Evolutionary conservation across 1,140 invertebrate genomes (phyloP).

Genomic region (Calliopsis andreniformis): DNA sequence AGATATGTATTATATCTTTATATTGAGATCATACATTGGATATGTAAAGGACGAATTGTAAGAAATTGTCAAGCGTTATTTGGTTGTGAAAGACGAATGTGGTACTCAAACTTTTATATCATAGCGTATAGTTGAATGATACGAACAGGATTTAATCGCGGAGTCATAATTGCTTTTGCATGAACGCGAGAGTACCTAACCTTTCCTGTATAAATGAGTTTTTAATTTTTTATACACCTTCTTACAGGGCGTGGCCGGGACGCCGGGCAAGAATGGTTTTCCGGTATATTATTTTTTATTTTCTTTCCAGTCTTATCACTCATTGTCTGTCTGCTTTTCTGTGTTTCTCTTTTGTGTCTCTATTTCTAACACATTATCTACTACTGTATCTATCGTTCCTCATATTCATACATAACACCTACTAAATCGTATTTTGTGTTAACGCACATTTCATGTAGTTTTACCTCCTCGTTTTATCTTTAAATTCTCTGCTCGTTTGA

Average conservation of each 20-base stretch:
- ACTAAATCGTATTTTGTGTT: constrained; percentile 29
- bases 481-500: constrained; percentile 15
- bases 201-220: constrained; percentile 69
- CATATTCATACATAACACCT: constrained; percentile 30
- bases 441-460: constrained; percentile 2
- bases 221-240: constrained; percentile 81
- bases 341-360: constrained; percentile 35
- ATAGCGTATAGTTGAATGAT: no score
- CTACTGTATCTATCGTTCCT: constrained; percentile 29
- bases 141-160: constrained; percentile 40
- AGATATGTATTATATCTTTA: no score
- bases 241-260: constrained; percentile 89
- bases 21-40: no score
- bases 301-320: constrained; percentile 75
- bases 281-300: constrained; percentile 88
- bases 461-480: constrained; percentile 39
- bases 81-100: no score
- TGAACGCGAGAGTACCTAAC: constrained; percentile 47
- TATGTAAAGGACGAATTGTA: no score
- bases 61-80: no score
- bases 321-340: constrained; percentile 47
- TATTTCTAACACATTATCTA: constrained; percentile 21
- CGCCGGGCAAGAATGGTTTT: constrained; percentile 93
- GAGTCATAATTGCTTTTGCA: constrained; percentile 64
- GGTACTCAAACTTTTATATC: no score